These are phyloP conservation scores for Turdus rufiventris DNA, from an alignment of 2,113 vertebrate species.

Conservation along the genomic window DNA sequence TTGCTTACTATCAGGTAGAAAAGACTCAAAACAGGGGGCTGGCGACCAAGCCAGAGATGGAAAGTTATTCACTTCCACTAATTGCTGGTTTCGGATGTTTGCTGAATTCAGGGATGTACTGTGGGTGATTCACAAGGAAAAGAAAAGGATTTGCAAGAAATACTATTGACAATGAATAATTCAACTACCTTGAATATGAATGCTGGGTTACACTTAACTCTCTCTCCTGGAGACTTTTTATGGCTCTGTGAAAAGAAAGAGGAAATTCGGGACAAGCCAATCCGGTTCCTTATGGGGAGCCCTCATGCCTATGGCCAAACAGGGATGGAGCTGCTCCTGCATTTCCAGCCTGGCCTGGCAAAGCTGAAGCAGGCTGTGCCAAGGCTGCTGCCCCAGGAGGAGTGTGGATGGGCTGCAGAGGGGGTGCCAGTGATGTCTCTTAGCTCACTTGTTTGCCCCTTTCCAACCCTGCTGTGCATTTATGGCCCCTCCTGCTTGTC, in stretches of 20 bases:
- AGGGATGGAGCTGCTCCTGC: not conserved
- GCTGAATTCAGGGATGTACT: not conserved
- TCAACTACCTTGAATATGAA: conserved; percentile 46
- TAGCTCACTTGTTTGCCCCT: not conserved
- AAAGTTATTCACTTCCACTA: not conserved
- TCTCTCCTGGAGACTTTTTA: conserved; percentile 31
- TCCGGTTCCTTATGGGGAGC: accelerated
- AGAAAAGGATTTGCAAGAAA: conserved; percentile 25
- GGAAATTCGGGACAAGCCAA: not conserved
- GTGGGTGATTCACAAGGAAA: conserved; percentile 27
- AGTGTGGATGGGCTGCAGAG: not conserved
- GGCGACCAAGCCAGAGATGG: not conserved
- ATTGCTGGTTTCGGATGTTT: conserved; percentile 3
- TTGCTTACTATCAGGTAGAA: not conserved
- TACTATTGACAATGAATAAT: conserved; percentile 61
- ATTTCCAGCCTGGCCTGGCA: not conserved
- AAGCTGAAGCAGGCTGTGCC: not conserved
- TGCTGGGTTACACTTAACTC: conserved; percentile 21
- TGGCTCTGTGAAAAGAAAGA: conserved; percentile 50
- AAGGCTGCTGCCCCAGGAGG: not conserved
- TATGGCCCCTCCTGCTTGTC: not conserved
- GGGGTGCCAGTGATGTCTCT: not conserved
- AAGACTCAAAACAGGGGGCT: not conserved
- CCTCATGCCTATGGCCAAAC: accelerated
- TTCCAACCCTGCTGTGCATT: not conserved